phyloP scores from a whole-genome alignment of 2,888 invertebrate species.

The Copidosoma aretas region DNA sequence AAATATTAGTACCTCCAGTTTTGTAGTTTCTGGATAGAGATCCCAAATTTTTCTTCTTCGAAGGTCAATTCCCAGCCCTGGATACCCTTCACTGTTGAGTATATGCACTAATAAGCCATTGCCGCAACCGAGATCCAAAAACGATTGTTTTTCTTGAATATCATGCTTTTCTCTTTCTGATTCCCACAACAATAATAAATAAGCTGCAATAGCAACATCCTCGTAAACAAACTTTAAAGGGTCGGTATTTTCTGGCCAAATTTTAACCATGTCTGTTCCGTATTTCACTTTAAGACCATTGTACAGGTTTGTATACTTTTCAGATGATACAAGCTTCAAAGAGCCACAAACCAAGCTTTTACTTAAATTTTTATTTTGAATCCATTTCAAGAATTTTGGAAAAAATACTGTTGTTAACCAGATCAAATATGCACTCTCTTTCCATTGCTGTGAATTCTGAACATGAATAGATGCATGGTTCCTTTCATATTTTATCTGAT shows the following conservation, averaged over 20 bases:
- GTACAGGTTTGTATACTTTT: constrained; percentile 76
- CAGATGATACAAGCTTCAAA: constrained; percentile 71
- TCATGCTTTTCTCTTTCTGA: constrained; percentile 63
- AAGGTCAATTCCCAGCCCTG: constrained; percentile 84
- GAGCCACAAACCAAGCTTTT: constrained; percentile 62
- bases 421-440: constrained; percentile 46
- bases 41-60: constrained; percentile 89
- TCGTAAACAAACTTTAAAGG: constrained; percentile 95
- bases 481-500: constrained; percentile 47
- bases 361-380: constrained; percentile 60
- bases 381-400: constrained; percentile 71
- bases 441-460: constrained; percentile 16
- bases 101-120: constrained; percentile 93
- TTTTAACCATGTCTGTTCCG: constrained; percentile 76
- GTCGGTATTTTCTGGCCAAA: constrained; percentile 93
- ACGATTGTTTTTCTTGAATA: constrained; percentile 65
- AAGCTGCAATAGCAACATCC: constrained; percentile 92
- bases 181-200: constrained; percentile 83
- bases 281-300: constrained; percentile 79
- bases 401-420: constrained; percentile 70
- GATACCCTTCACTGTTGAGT: constrained; percentile 81
- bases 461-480: constrained; percentile 40
- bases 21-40: constrained; percentile 71
- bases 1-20: constrained; percentile 68
- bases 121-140: constrained; percentile 96